These are phyloP conservation scores for Hirundichthys speculiger DNA, from an alignment of 2,113 vertebrate genomes.

Conservation along the genomic window DNA sequence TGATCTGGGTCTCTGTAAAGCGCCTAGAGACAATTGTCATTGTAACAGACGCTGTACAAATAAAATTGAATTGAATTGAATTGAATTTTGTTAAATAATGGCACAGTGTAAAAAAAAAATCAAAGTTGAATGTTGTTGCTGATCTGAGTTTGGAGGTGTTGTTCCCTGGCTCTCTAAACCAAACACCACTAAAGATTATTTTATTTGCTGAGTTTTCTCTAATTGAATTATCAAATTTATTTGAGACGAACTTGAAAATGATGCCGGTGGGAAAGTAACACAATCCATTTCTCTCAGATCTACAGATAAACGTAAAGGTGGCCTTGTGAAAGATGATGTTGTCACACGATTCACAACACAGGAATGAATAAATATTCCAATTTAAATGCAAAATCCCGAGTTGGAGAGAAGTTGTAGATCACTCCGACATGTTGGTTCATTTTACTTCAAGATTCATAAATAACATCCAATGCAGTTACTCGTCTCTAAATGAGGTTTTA, in stretches of 20 bases:
- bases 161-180: background rate
- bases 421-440: constrained; percentile 65
- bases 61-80: no score
- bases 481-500: constrained; percentile 77
- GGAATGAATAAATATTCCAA: constrained; percentile 77
- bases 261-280: constrained; percentile 41
- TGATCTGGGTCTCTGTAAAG: no score
- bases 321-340: constrained; percentile 61
- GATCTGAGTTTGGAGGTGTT: no score
- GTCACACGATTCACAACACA: constrained; percentile 70
- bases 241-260: constrained; percentile 38
- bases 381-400: constrained; percentile 81
- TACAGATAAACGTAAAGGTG: constrained; percentile 50
- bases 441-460: constrained; percentile 72
- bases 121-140: no score
- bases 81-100: no score
- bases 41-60: no score
- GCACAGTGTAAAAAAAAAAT: no score
- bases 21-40: no score
- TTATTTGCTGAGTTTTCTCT: no score
- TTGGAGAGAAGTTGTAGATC: constrained; percentile 63
- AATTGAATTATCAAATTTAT: constrained; percentile 35
- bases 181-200: constrained; percentile 2
- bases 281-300: constrained; percentile 52
- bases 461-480: constrained; percentile 73